These are phyloP conservation scores for Bos indicus DNA, from an alignment of 2,113 vertebrate species.

Conservation along the genomic window DNA sequence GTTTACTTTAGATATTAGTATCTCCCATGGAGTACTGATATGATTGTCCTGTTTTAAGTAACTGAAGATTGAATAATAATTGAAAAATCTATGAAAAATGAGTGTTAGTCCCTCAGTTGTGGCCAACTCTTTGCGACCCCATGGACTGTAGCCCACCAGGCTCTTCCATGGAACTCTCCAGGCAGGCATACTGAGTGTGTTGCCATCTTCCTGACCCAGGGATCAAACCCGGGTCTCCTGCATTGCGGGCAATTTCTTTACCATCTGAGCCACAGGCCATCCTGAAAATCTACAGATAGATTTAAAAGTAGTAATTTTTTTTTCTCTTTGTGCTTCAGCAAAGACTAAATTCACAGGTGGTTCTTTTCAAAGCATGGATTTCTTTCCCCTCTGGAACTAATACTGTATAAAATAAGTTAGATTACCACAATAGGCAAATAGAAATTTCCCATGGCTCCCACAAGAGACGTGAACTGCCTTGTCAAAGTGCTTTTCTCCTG, in stretches of 20 bases:
- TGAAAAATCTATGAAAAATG: not conserved
- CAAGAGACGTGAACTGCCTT: not conserved
- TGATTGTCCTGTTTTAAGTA: not conserved
- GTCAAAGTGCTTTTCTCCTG: constrained; percentile 27
- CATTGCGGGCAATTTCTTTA: not conserved
- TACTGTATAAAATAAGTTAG: not conserved
- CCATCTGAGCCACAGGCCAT: not conserved
- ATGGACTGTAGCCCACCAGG: not conserved
- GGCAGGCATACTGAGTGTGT: not conserved
- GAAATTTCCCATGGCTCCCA: constrained; percentile 21
- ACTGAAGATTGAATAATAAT: not conserved
- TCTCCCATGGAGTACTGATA: not conserved
- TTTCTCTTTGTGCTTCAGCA: not conserved
- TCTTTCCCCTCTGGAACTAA: not conserved
- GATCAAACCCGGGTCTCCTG: not conserved
- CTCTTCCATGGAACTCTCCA: not conserved
- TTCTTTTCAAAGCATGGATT: not conserved
- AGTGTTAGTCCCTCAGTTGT: not conserved
- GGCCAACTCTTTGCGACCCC: accelerated
- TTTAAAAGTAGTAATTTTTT: not conserved
- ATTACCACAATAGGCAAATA: not conserved
- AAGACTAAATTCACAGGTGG: not conserved
- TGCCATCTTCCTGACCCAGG: not conserved
- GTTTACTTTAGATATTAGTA: not conserved
- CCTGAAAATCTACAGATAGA: not conserved